These are phyloP conservation scores for Clytia hemisphaerica DNA, from an alignment of 30 jellyfish, hydroid and myxozoan species.

Conservation along the genomic window DNA sequence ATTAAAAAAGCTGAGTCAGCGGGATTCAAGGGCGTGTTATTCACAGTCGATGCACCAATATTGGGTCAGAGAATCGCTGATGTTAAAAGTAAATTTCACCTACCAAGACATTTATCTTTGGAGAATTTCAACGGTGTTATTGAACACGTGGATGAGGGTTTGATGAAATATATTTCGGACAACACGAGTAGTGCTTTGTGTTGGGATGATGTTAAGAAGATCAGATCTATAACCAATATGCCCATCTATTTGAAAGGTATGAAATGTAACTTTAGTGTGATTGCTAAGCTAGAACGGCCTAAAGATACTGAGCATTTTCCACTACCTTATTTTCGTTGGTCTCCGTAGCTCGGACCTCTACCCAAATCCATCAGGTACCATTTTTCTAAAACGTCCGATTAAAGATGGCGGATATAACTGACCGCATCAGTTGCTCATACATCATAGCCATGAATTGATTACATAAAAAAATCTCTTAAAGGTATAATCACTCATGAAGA, in stretches of 20 bases:
- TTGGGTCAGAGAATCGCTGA: constrained; percentile 35
- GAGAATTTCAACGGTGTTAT: constrained; percentile 33
- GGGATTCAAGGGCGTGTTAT: constrained; percentile 75
- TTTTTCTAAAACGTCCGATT: too few relatives aligned
- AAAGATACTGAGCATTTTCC: too few relatives aligned
- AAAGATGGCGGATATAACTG: too few relatives aligned
- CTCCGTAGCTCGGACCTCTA: too few relatives aligned
- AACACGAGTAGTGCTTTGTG: not conserved
- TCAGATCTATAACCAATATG: constrained; percentile 39
- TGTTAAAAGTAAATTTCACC: constrained; percentile 8
- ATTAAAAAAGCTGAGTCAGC: constrained; percentile 71
- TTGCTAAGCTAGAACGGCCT: too few relatives aligned
- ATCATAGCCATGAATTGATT: too few relatives aligned
- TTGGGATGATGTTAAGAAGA: constrained; percentile 79
- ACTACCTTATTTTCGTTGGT: too few relatives aligned
- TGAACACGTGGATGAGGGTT: not conserved
- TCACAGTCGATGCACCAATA: constrained; percentile 78
- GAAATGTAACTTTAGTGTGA: too few relatives aligned
- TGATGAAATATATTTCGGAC: not conserved
- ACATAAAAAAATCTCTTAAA: constrained; percentile 28
- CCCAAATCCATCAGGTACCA: too few relatives aligned
- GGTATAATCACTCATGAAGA: constrained; percentile 76
- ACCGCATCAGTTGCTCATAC: too few relatives aligned
- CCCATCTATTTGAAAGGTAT: constrained; percentile 66
- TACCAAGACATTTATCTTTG: constrained; percentile 30